A percentile compares a stretch with the other conserved stretches of the same genome.
Evolutionary conservation across 1,140 invertebrate species (phyloP).

Genomic region (Pachyrhynchus sulphureomaculatus): DNA sequence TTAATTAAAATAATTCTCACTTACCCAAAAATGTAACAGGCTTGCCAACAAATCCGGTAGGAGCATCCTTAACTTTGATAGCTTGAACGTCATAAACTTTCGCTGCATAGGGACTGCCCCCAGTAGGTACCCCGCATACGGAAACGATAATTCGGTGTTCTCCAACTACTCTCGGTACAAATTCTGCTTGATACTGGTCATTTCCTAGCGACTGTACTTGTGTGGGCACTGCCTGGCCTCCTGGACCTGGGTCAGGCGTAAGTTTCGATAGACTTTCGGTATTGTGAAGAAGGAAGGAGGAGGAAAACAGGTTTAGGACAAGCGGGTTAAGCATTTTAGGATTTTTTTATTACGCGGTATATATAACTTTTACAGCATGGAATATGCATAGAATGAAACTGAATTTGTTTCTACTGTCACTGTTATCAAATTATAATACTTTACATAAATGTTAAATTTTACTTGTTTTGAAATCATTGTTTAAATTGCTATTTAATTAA

Average conservation of each 20-base stretch:
- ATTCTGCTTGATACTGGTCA: conserved; percentile 81
- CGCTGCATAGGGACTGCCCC: conserved; percentile 87
- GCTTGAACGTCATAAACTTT: conserved; percentile 94
- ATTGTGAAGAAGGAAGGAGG: background rate
- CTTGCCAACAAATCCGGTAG: conserved; percentile 87
- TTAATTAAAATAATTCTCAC: conserved; percentile 26
- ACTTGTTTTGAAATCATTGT: too few species aligned
- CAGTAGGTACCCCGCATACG: conserved; percentile 74
- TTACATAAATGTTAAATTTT: too few species aligned
- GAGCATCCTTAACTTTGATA: conserved; percentile 91
- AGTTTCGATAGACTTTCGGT: conserved; percentile 5
- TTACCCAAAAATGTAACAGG: conserved; percentile 92
- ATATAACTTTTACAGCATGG: too few species aligned
- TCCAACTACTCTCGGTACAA: conserved; percentile 81
- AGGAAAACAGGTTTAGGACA: too few species aligned
- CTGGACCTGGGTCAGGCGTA: conserved; percentile 64
- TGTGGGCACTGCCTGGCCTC: conserved; percentile 82
- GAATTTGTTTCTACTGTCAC: too few species aligned
- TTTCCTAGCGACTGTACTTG: conserved; percentile 73
- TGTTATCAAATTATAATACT: too few species aligned
- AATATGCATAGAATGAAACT: too few species aligned
- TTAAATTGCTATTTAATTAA: too few species aligned
- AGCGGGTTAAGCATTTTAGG: too few species aligned
- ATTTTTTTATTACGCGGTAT: too few species aligned
- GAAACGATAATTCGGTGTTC: conserved; percentile 88